Evolutionary conservation across 2,888 invertebrate species (phyloP), one percentile per base, ranked within the genome.

Genomic region (Fragum whitleyi): DNA sequence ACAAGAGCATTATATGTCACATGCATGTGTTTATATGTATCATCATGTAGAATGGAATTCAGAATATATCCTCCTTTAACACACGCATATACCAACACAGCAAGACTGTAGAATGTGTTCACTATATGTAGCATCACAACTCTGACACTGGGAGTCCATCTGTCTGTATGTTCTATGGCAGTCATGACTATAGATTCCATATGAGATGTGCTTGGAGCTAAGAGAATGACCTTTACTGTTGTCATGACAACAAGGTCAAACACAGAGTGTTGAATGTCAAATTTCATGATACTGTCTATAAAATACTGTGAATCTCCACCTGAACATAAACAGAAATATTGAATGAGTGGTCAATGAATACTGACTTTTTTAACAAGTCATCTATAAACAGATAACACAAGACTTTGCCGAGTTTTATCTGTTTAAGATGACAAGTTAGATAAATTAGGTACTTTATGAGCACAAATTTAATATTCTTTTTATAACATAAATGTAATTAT

Each of bases 211-310:
- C 89, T 14, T 7, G 90, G 79, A 51, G 90, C 77, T n/a, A 89
- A 71, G 11, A 89, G 28, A 21, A 91, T 76, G 28, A 88, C 75
- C 84, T 93, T 93, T n/a, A 89, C 26, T 6, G 86, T 61, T 6
- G 91, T 83, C 26, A 93, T 57, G 1, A 93, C 55, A 19, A 91
- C 92, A 36, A 93, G 82, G 86, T 93, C 93, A 89, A 93, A 93
- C 3, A 91, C 91, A 0, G 93, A 93, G 39, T 89, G 78, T 2
- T 74, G 83, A 36, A 92, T 69, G 29, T 90, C 87, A 69, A 91
- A 93, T 53, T 89, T 69, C 2, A 86, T 70, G n/a, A 93, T 91
- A 85, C 89, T 92, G 87, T 92, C 89, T 5, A 91, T 88, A 81
- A 93, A 92, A 61, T 92, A 93, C 23, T 90, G 77, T 11, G 90